Base-by-base conservation (phyloP, 2,113 vertebrate genomes). In the Hydrochoerus hydrochaeris region DNA sequence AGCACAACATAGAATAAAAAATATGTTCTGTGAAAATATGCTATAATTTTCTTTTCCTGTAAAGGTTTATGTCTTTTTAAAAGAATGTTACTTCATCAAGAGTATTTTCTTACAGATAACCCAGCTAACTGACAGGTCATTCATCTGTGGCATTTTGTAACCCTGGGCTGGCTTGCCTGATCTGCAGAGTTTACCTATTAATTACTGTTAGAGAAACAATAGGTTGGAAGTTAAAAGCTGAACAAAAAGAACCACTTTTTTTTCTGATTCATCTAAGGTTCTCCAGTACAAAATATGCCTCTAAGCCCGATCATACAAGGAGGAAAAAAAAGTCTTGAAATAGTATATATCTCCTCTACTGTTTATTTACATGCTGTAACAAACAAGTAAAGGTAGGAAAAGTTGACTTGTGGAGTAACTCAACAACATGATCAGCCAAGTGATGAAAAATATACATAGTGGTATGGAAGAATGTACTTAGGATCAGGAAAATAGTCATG, bases 1-100 rank as follows among this genome's bases (percentile, higher is more conserved):
- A 32, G 5, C 35, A 88, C 46, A 85, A 44, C 77, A 12, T 82
- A 44, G 8, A 88, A 73, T 60, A 95, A 96, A 95, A 97, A 92
- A 90, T 78, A 38, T 28, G 67, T 93, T 58, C n/a, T 95, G 12
- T 87, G 54, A 73, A 95, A 95, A 49, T 69, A 35, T 65, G 49
- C 11, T 83, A 7, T n/a, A 19, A 63, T 85, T 82, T 58, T 24
- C 32, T 96, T 95, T 96, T 93, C 78, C 62, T 96, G 0, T 58
- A 41, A 73, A 38, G 13, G 52, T 52, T 57, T 62, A 16, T 84
- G 0, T 57, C 11, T 44, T 80, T 97, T 84, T 41, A 77, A 58
- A 57, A 54, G 44, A 80, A 41, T 46, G 49, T 75, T 35, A 49
- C 54, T 85, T 94, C 11, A 58, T 67, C 32, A 49, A 67, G 13